Evolutionary conservation across 2,888 invertebrate species (phyloP), one percentile per base, ranked within the genome.

Genomic region (Drosophila leonis): DNA sequence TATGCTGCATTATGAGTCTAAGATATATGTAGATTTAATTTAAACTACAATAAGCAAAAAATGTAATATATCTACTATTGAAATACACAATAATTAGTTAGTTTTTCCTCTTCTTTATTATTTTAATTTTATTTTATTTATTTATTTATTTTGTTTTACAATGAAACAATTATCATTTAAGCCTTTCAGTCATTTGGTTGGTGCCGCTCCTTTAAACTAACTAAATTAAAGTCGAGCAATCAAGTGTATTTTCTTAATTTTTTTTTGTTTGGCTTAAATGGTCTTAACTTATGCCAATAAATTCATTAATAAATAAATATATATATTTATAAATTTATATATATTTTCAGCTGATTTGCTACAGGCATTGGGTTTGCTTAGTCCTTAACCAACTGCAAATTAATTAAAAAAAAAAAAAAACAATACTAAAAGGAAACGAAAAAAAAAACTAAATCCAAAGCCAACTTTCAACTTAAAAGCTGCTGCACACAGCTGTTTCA

Each of bases 101-200:
- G 48, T 67, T 44, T 66, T 63, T 49, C 0, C 4, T 49, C 5
- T 27, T 37, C 46, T 69, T 54, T 59, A 8, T 12, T 31, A 15
- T 56, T 55, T 41, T 56, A 46, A 37, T 29, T 61, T 31, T 39
- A 2, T 41, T 35, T 39, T 13, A 44, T 44, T 44, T 24, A 44
- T 24, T 44, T n/a, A n/a, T 42, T 13, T 37, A 6, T 27, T 56
- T 46, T 12, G 74, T 80, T 84, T 86, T 81, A 60, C 63, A 82
- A 85, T 88, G 85, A 85, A 89, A 89, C 74, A 68, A 69, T 82
- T 82, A 18, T 84, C 80, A 88, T 85, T 84, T 78, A 78, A 87
- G 85, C 88, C 67, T 80, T 88, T 86, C 85, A 86, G 85, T 86
- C 85, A 76, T 70, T 82, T 83, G 67, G 49, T 59, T 78, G 65